phyloP scores from a whole-genome alignment of 64 coral and sea anemone genomes.

The Astreopora myriophthalma region DNA sequence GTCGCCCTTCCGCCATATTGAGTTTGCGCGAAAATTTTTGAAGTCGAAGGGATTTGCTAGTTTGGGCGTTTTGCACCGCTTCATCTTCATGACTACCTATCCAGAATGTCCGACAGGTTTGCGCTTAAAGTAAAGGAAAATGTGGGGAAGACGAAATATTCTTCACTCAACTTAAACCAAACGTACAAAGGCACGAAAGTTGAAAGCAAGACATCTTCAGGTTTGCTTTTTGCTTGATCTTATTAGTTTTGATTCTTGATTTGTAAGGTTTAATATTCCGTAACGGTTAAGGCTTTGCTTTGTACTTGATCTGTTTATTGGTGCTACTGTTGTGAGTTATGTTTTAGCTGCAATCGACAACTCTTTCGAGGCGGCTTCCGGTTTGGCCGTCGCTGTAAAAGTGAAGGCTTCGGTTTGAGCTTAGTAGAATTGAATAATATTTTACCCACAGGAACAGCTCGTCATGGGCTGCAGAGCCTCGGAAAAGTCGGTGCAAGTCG shows the following conservation, averaged over 20 bases:
- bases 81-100: slow-evolving; percentile 99
- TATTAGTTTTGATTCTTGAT: background rate
- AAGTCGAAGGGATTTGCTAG: slow-evolving; percentile 87
- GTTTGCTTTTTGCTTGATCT: slow-evolving; percentile 68
- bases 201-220: slow-evolving; percentile 98
- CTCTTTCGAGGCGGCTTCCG: slow-evolving; percentile 13
- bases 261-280: background rate
- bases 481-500: slow-evolving; percentile 96
- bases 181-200: slow-evolving; percentile 99
- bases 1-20: slow-evolving; percentile 84
- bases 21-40: slow-evolving; percentile 79
- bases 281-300: background rate
- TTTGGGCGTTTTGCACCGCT: slow-evolving; percentile 86
- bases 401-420: background rate
- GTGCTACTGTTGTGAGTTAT: background rate
- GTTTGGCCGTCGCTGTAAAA: slow-evolving; percentile 15
- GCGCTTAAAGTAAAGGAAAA: slow-evolving; percentile 99
- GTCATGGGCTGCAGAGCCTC: slow-evolving; percentile 99
- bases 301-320: background rate
- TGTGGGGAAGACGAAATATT: slow-evolving; percentile 99
- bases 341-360: slow-evolving; percentile 4
- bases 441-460: slow-evolving; percentile 78
- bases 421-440: background rate
- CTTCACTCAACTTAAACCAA: slow-evolving; percentile 99
- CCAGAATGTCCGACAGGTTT: slow-evolving; percentile 99